Evolutionary conservation across 2,888 invertebrate genomes (phyloP).

Genomic region (Leucoma salicis): DNA sequence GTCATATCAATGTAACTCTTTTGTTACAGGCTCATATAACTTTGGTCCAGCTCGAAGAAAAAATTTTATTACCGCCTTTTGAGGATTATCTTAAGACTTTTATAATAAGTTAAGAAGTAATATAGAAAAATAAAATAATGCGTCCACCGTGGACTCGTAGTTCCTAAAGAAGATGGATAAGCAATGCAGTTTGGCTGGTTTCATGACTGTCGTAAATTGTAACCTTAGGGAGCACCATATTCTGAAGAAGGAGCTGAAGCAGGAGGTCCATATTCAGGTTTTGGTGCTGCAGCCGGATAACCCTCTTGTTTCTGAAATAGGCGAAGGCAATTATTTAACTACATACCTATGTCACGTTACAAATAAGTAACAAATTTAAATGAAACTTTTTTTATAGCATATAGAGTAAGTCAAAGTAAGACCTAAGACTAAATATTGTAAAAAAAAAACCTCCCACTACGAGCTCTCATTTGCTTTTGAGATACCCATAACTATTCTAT

Average conservation of each 20-base stretch:
- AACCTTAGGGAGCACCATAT: slow-evolving; percentile 82
- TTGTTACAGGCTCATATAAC: background rate
- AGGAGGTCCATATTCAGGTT: slow-evolving; percentile 72
- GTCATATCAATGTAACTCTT: background rate
- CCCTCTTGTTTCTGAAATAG: slow-evolving; percentile 82
- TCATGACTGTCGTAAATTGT: slow-evolving; percentile 40
- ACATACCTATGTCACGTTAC: too few species aligned
- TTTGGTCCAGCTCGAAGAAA: background rate
- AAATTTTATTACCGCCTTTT: background rate
- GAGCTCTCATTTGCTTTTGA: too few species aligned
- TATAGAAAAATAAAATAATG: too few species aligned
- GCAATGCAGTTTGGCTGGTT: slow-evolving; percentile 38
- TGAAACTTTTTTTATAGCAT: too few species aligned
- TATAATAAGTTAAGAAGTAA: background rate
- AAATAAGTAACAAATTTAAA: too few species aligned
- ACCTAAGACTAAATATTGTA: too few species aligned
- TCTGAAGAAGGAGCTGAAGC: slow-evolving; percentile 78
- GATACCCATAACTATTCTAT: too few species aligned
- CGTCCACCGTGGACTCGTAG: too few species aligned
- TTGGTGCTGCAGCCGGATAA: slow-evolving; percentile 74
- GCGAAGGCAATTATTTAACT: background rate
- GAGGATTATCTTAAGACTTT: too few species aligned
- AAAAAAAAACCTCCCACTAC: too few species aligned
- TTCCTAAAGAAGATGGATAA: slow-evolving; percentile 37
- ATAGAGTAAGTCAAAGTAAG: too few species aligned